Percentiles rank a stretch among this genome's conserved stretches.
Evolutionary conservation across 2,888 invertebrate species (phyloP).

Genomic region (Melanostoma scalare): DNA sequence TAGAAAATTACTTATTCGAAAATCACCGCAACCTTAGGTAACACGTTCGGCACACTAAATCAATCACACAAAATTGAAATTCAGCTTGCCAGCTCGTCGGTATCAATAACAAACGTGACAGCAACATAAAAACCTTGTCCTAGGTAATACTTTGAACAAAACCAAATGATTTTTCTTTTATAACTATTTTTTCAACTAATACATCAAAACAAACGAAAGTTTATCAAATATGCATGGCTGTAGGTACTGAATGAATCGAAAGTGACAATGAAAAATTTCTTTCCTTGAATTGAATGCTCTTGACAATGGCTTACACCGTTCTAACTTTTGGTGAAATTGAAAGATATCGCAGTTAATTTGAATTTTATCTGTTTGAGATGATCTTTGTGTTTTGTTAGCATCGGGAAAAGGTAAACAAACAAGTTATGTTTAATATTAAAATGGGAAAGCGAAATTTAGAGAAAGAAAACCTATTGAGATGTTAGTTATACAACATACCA

Average conservation of each 20-base stretch:
- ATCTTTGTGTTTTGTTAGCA: conserved; percentile 17
- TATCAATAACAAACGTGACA: conserved; percentile 12
- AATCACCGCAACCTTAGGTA: neutral
- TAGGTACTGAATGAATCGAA: conserved; percentile 33
- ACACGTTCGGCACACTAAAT: neutral
- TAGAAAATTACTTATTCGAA: too few relatives aligned
- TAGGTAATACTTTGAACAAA: conserved; percentile 28
- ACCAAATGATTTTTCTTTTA: conserved; percentile 31
- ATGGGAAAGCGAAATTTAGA: conserved; percentile 9
- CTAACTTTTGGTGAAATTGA: conserved; percentile 18
- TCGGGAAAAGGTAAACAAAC: conserved; percentile 15
- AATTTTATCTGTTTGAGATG: conserved; percentile 25
- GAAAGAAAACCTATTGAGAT: conserved; percentile 1
- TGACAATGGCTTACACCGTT: conserved; percentile 23
- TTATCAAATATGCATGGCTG: conserved; percentile 42
- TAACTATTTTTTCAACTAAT: neutral
- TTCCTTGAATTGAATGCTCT: conserved; percentile 54
- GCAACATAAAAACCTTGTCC: neutral
- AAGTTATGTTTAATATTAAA: conserved; percentile 7
- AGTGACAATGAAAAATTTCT: conserved; percentile 54
- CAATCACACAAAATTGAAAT: conserved; percentile 12
- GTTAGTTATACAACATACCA: neutral
- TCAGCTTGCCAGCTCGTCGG: neutral
- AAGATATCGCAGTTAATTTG: conserved; percentile 36
- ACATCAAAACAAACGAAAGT: conserved; percentile 47